Conservation (phyloP, 1,140 invertebrate genomes). For the Dermatophagoides farinae region DNA sequence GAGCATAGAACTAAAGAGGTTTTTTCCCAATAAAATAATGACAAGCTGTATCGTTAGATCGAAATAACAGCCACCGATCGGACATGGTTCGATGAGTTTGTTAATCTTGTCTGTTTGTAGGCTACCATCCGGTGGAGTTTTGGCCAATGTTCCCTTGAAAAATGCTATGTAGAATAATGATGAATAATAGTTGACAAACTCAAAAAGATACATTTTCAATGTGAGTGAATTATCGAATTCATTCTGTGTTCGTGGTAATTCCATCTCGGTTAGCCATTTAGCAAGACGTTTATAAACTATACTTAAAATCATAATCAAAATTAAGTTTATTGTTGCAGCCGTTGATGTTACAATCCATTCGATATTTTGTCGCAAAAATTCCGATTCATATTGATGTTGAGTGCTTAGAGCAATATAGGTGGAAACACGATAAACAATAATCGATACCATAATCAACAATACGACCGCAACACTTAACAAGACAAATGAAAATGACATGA, state of each 20-base stretch:
- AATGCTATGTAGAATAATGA: slow-evolving; percentile 98
- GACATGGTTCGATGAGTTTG: neutral
- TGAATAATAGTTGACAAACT: slow-evolving; percentile 96
- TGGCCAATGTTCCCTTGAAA: slow-evolving; percentile 47
- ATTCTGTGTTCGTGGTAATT: slow-evolving; percentile 59
- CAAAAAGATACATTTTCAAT: slow-evolving; percentile 86
- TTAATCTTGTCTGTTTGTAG: neutral
- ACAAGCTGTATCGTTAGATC: slow-evolving; percentile 42
- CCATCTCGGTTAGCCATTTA: slow-evolving; percentile 73
- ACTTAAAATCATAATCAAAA: slow-evolving; percentile 65
- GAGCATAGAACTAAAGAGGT: slow-evolving; percentile 37
- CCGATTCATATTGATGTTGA: slow-evolving; percentile 20
- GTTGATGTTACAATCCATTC: slow-evolving; percentile 59
- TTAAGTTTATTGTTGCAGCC: slow-evolving; percentile 63
- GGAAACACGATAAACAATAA: slow-evolving; percentile 78
- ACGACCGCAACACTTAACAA: slow-evolving; percentile 44
- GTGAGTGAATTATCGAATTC: slow-evolving; percentile 84
- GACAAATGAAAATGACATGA: slow-evolving; percentile 63
- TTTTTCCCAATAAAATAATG: slow-evolving; percentile 47
- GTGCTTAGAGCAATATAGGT: neutral
- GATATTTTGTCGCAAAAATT: slow-evolving; percentile 45
- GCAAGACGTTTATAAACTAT: slow-evolving; percentile 26
- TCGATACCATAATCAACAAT: slow-evolving; percentile 61
- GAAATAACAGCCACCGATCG: slow-evolving; percentile 36
- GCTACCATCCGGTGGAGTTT: neutral